These are phyloP conservation scores for Neoitamus cyanurus DNA, from an alignment of 2,888 invertebrate genomes.

Conservation along the genomic window DNA sequence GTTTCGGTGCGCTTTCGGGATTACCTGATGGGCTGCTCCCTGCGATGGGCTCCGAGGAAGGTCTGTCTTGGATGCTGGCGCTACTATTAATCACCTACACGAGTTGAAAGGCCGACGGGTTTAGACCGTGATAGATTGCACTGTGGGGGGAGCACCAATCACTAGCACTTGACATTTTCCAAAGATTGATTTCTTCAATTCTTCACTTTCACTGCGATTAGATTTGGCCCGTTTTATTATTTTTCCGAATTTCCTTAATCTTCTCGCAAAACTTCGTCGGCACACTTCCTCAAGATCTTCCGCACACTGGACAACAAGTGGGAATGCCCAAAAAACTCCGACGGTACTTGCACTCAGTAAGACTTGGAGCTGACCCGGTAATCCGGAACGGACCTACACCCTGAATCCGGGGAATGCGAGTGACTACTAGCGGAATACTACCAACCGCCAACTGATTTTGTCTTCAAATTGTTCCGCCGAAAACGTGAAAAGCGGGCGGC, in stretches of 20 bases:
- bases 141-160: neutral
- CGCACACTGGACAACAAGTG: neutral
- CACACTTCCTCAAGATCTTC: neutral
- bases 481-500: neutral
- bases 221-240: neutral
- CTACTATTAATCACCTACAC: neutral
- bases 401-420: slow-evolving; percentile 1
- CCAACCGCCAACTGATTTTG: slow-evolving; percentile 33
- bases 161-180: slow-evolving; percentile 20
- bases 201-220: slow-evolving; percentile 14
- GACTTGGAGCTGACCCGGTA: neutral
- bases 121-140: neutral
- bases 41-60: neutral
- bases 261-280: neutral
- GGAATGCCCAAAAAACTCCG: neutral
- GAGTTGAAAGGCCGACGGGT: neutral
- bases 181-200: neutral
- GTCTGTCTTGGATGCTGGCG: neutral
- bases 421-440: slow-evolving; percentile 7
- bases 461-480: neutral
- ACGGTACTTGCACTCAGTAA: neutral
- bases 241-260: neutral
- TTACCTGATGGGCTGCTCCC: neutral
- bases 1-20: neutral
- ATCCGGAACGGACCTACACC: slow-evolving; percentile 4